Evolutionary conservation across 2,888 invertebrate species (phyloP), one percentile per base, ranked within the genome.

Genomic region (Andricus curvator): DNA sequence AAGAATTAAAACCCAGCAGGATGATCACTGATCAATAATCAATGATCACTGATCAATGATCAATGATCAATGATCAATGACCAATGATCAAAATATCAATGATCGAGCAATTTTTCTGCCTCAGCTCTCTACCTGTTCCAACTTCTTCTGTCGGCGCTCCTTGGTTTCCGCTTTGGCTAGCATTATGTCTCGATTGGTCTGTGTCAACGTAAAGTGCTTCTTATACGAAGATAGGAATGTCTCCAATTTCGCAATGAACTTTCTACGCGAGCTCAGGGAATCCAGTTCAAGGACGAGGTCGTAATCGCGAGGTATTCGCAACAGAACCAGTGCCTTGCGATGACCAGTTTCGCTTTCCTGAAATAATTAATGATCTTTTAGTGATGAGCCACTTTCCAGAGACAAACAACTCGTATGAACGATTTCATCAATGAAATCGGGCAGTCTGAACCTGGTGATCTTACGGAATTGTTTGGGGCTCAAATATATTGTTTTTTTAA

Each of bases 211-310:
- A 84, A 98, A 94, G 84, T 95, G 96, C 90, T 97, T 98, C 90
- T 97, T 97, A 89, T 97, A 96, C 65, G 97, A 95, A 66, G 95
- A 94, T 62, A 98, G 93, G 92, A 98, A 98, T 51, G 96, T 95
- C 90, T 98, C 98, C 66, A 98, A 93, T 92, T 98, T 98, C 83
- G 96, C 95, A 48, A 98, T 94, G 90, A 98, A 98, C 93, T 98
- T 98, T 85, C 97, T 95, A 62, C 97, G 94, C 0, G 96, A 95
- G 0, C 96, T 96, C 60, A 96, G 93, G 0, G 97, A 96, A 89
- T 98, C 98, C 91, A 99, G 96, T 92, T 99, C 98, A 78, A 99
- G 93, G 20, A 98, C 98, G 83, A 99, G 93, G 93, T 99, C 99
- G 89, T 99, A 98, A 93, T 98, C 98, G 68, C 97, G 95, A 0